Evolutionary conservation across 2,888 invertebrate genomes (phyloP).

Genomic region (Cordylochernes scorpioides): DNA sequence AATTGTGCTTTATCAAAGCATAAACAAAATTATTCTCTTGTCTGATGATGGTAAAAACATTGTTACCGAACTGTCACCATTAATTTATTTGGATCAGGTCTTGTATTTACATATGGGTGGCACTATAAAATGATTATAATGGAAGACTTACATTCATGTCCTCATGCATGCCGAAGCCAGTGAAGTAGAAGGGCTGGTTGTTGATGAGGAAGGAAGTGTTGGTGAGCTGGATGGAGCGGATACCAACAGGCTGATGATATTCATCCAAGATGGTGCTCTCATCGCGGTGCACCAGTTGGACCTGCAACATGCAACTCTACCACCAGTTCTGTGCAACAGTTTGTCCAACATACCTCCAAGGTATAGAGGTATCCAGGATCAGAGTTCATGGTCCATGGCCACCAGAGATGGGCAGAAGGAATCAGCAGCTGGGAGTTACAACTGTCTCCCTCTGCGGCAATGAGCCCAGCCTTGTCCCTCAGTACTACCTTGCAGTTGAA

Average conservation of each 20-base stretch:
- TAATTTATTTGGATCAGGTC: no score
- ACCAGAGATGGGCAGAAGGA: constrained; percentile 52
- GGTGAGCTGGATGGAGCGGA: constrained; percentile 52
- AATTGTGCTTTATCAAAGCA: no score
- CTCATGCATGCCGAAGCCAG: constrained; percentile 83
- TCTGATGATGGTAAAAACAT: no score
- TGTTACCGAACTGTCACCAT: no score
- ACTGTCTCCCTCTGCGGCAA: constrained; percentile 1
- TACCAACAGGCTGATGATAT: constrained; percentile 58
- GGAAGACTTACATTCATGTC: constrained; percentile 49
- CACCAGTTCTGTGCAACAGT: neutral
- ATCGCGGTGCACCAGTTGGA: constrained; percentile 3
- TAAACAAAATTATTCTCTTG: no score
- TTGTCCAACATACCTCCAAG: constrained; percentile 37
- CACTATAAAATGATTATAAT: neutral
- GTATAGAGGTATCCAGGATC: constrained; percentile 56
- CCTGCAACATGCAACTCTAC: neutral
- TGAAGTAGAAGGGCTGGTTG: constrained; percentile 56
- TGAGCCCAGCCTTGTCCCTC: constrained; percentile 4
- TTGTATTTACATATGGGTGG: no score
- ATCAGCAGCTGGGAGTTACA: constrained; percentile 23
- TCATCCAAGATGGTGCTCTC: constrained; percentile 30
- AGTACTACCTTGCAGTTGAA: constrained; percentile 4
- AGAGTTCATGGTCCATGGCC: constrained; percentile 64
- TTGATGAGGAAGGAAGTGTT: constrained; percentile 47